These are phyloP conservation scores for Galagoides demidoff DNA, from an alignment of 2,797 vertebrate species.

Conservation along the genomic window DNA sequence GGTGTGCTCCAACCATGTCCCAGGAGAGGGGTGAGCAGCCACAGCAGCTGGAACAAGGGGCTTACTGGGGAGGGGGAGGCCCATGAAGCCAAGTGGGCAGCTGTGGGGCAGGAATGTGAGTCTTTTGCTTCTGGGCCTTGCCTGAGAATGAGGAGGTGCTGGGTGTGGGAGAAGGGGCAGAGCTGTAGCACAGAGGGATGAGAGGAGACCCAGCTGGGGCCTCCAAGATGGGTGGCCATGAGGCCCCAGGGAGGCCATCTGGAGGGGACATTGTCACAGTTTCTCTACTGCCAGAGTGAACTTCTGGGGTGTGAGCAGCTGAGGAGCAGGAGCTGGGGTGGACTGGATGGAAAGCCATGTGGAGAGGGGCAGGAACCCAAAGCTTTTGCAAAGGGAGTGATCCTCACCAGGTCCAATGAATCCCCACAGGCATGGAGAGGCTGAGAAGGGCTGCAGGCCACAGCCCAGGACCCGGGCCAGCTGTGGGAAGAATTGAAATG, in stretches of 20 bases:
- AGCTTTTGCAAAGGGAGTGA: background rate
- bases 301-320: background rate
- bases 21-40: too few relatives aligned
- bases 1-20: too few relatives aligned
- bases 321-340: background rate
- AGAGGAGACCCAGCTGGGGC: background rate
- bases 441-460: background rate
- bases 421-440: background rate
- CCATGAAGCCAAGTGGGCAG: background rate
- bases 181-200: background rate
- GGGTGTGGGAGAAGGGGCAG: background rate
- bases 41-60: too few relatives aligned
- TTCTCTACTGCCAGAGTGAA: background rate
- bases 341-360: background rate
- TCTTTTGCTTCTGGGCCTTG: background rate
- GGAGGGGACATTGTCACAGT: background rate
- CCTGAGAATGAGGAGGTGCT: background rate
- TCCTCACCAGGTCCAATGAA: background rate
- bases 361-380: background rate
- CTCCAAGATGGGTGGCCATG: background rate
- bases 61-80: too few relatives aligned
- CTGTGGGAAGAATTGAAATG: background rate
- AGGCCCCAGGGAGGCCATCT: background rate
- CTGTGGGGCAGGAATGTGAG: background rate
- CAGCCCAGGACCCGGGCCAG: background rate